A percentile compares a stretch with the other conserved stretches of the same genome.
Conservation (phyloP, 1,140 invertebrate genomes). For the Apolygus lucorum region DNA sequence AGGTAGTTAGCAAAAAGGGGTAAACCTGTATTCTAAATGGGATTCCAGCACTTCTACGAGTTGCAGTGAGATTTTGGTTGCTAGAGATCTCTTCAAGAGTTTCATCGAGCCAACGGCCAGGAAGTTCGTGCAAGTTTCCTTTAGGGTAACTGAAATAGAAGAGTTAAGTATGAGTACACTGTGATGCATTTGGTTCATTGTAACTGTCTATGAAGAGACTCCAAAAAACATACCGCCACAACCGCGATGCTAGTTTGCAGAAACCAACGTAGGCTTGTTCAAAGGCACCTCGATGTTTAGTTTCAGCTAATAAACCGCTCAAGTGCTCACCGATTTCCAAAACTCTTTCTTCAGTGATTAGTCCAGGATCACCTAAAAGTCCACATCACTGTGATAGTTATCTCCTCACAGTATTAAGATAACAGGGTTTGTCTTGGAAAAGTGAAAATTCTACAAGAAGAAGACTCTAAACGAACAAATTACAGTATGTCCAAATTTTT, state of each 20-base stretch:
- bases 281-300: conserved; percentile 89
- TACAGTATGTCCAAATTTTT: too few relatives aligned
- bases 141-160: conserved; percentile 45
- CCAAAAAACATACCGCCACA: conserved; percentile 47
- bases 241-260: conserved; percentile 55
- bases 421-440: too few relatives aligned
- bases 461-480: too few relatives aligned
- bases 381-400: too few relatives aligned
- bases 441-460: too few relatives aligned
- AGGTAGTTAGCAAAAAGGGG: too few relatives aligned
- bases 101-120: conserved; percentile 59
- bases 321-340: conserved; percentile 61
- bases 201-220: neutral
- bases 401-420: too few relatives aligned
- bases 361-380: conserved; percentile 11
- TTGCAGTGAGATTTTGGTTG: conserved; percentile 60
- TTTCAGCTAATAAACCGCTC: conserved; percentile 60
- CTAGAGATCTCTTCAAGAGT: conserved; percentile 49
- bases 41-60: conserved; percentile 80
- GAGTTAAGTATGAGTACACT: too few relatives aligned
- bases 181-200: neutral
- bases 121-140: conserved; percentile 51
- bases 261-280: conserved; percentile 91
- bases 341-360: conserved; percentile 41
- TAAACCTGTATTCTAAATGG: conserved; percentile 84